Base-by-base conservation (phyloP, 2,797 vertebrate genomes). In the Urocyon cinereoargenteus region DNA sequence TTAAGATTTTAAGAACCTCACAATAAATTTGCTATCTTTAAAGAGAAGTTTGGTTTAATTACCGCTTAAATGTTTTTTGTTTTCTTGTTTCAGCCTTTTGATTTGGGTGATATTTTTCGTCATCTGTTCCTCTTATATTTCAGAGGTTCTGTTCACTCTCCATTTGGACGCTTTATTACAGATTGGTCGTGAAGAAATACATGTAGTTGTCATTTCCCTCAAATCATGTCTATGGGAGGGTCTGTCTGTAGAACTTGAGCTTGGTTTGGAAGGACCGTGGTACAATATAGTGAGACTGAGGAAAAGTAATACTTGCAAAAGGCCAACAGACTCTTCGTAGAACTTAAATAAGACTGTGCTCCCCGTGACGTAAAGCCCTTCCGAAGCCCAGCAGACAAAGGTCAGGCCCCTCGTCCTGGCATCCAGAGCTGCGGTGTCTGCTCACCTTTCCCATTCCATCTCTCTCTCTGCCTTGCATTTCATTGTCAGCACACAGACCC, bases 51-150 rank as follows among this genome's bases (percentile, higher is more conserved):
- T 78, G 6, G 53, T 82, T 89, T 89, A 59, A 79, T 62, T 68
- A 72, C 51, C 81, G 82, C 1, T 22, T 92, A 55, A 75, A 24
- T 28, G 18, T 36, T 72, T 89, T 84, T 85, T 62, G 45, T 77
- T 92, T 85, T 94, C 81, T 70, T 36, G 57, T 79, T 77, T 90
- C 21, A 78, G 13, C 8, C 75, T 89, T 97, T 94, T 79, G 92
- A 91, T 68, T 88, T 82, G 31, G 11, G 12, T 72, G 45, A 59
- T 81, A 62, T 49, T 81, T 88, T 61, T 92, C 26, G 40, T 62
- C 31, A 92, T 55, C 36, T 85, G 45, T 18, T 68, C 78, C 11
- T 79, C 64, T 90, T 64, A 16, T 82, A 77, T 77, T 85, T 83
- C 14, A 77, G 2, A 55, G 21, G 2, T 94, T 91, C 64, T 92